Conservation (phyloP, 2,888 invertebrate species). For the Lordiphosa fenestrarum region DNA sequence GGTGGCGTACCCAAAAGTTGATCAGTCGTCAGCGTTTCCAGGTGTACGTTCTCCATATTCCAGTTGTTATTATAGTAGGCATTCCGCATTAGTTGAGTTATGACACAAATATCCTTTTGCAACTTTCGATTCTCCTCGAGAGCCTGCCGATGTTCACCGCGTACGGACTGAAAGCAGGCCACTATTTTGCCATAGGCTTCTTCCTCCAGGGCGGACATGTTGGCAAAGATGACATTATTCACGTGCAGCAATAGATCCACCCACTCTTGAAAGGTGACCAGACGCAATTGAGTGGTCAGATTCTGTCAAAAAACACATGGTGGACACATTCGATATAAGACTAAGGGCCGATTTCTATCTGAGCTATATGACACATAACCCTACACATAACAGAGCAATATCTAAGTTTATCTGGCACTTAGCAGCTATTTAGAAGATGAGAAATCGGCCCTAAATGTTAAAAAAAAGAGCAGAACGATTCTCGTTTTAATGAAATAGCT, state of each 20-base stretch:
- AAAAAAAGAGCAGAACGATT: too few relatives aligned
- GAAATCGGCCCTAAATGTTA: too few relatives aligned
- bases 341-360: too few relatives aligned
- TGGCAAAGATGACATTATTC: constrained; percentile 83
- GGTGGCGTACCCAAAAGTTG: constrained; percentile 76
- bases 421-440: too few relatives aligned
- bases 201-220: constrained; percentile 84
- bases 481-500: too few relatives aligned
- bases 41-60: constrained; percentile 78
- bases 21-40: constrained; percentile 79
- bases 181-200: constrained; percentile 83
- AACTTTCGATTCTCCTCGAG: constrained; percentile 61
- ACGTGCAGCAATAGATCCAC: constrained; percentile 84
- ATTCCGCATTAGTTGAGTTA: constrained; percentile 81
- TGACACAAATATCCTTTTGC: constrained; percentile 77
- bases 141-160: constrained; percentile 45
- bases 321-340: too few relatives aligned
- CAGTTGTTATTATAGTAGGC: constrained; percentile 78
- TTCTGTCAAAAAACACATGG: constrained; percentile 22
- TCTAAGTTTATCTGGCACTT: too few relatives aligned
- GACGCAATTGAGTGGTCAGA: constrained; percentile 82
- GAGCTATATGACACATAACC: too few relatives aligned
- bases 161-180: constrained; percentile 77
- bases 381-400: too few relatives aligned
- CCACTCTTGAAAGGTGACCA: constrained; percentile 84